Conservation (phyloP, 2,888 invertebrate genomes). For the Clunio marinus region DNA sequence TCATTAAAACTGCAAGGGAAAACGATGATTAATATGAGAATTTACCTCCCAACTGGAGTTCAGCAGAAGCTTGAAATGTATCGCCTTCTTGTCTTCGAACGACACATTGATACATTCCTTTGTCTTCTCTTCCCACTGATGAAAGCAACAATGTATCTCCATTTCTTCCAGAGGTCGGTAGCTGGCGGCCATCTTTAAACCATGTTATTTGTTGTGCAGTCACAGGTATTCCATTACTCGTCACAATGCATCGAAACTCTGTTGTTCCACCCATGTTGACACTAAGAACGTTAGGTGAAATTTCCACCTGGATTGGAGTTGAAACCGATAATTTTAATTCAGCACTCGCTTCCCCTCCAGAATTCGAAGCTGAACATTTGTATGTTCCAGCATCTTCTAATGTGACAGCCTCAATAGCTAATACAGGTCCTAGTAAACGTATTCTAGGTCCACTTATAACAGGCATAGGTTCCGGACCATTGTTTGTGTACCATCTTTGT, state of each 20-base stretch:
- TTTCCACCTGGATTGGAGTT: constrained; percentile 63
- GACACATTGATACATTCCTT: constrained; percentile 74
- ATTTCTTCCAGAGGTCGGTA: constrained; percentile 63
- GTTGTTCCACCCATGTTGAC: constrained; percentile 73
- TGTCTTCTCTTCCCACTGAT: constrained; percentile 66
- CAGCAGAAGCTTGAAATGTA: constrained; percentile 70
- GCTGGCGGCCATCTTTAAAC: constrained; percentile 66
- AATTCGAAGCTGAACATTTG: constrained; percentile 65
- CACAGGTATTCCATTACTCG: constrained; percentile 56
- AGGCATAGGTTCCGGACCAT: constrained; percentile 60
- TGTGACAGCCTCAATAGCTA: constrained; percentile 67
- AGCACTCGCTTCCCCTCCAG: constrained; percentile 66
- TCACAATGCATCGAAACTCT: constrained; percentile 63
- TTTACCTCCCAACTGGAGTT: constrained; percentile 66
- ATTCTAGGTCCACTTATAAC: constrained; percentile 62
- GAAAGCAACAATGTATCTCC: constrained; percentile 61
- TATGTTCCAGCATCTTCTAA: constrained; percentile 65
- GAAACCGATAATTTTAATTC: constrained; percentile 63
- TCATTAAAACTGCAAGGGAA: not conserved
- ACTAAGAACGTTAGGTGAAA: constrained; percentile 61
- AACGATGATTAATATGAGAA: not conserved
- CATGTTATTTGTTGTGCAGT: constrained; percentile 58
- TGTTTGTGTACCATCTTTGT: constrained; percentile 68
- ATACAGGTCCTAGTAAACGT: constrained; percentile 62
- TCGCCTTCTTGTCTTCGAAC: constrained; percentile 67